Percentiles rank a stretch among this genome's conserved stretches.
phyloP scores from a whole-genome alignment of 2,797 vertebrate genomes.

The Lepilemur septentrionalis region DNA sequence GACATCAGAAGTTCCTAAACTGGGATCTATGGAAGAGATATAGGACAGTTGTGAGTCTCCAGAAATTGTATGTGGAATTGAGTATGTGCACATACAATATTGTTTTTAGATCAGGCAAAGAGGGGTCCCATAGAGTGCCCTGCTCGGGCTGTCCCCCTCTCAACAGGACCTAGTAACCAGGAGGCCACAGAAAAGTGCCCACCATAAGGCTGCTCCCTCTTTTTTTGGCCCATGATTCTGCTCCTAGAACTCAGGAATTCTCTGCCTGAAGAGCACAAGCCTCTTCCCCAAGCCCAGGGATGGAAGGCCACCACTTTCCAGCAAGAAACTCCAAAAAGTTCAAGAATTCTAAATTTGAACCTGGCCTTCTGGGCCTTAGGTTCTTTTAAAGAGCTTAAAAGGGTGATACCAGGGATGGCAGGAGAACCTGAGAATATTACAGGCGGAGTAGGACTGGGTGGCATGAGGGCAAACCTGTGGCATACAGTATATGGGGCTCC shows the following conservation, averaged over 20 bases:
- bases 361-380: background rate
- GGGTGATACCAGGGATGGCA: accelerated
- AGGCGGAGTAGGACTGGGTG: background rate
- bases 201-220: background rate
- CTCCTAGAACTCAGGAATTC: background rate
- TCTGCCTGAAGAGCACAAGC: background rate
- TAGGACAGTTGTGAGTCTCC: background rate
- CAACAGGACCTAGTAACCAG: background rate
- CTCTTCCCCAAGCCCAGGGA: background rate
- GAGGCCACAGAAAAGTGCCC: background rate
- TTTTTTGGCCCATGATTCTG: background rate
- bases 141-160: background rate
- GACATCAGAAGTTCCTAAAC: background rate
- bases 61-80: background rate
- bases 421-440: background rate
- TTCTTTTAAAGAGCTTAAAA: background rate
- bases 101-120: background rate
- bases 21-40: background rate
- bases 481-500: accelerated
- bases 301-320: background rate
- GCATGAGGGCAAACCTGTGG: background rate
- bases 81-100: background rate
- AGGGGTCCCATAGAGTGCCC: too few relatives aligned
- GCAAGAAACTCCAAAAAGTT: background rate
- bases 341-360: background rate